Evolutionary conservation across 1,140 invertebrate species (phyloP), one percentile per base, ranked within the genome.

Genomic region (Brachionus paranguensis): DNA sequence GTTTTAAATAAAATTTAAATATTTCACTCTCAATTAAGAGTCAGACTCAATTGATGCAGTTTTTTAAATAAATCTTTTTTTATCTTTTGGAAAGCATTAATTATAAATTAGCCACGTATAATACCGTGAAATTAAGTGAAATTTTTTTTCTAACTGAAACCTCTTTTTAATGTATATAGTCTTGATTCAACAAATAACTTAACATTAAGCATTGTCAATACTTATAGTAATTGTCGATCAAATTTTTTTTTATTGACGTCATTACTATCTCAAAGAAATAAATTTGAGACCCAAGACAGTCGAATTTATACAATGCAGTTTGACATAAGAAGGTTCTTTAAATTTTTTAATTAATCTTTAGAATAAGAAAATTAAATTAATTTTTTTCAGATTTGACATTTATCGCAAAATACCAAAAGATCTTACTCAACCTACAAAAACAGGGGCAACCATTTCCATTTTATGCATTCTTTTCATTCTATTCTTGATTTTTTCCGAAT

Each of bases 341-440:
- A 60, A 60, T 24, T 60, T 60, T 7, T 47, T 5, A 47, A 47
- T 3, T 47, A 10, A 70, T 70, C 24, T 29, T 33, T 45, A 11
- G 5, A 72, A 72, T 27, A 41, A 11, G 3, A 27, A 68, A 68
- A 6, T 14, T 29, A 5, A 29, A 24, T 70, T 68, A 29, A n/a
- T 29, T 29, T 4, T 37, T 43, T 72, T 41, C 41, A 55, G 92
- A 85, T 90, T 93, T 85, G 92, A 92, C 85, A 90, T 92, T 83
- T 93, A 93, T 85, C 88, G 92, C 5, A 92, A 93, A 86, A 89
- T 92, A 43, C 92, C 92, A 4, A 92, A 92, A 86, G 92, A 93
- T 86, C 87, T 92, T 24, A 92, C 92, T 2, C 91, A 92, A 85
- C 92, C 92, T 1, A 92, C 92, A 11, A 83, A 90, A 4, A 91